Percentiles rank a stretch among this genome's conserved stretches.
These are phyloP conservation scores for Panagrolaimus sp. DNA, from an alignment of 1,140 invertebrate genomes.

Conservation along the genomic window DNA sequence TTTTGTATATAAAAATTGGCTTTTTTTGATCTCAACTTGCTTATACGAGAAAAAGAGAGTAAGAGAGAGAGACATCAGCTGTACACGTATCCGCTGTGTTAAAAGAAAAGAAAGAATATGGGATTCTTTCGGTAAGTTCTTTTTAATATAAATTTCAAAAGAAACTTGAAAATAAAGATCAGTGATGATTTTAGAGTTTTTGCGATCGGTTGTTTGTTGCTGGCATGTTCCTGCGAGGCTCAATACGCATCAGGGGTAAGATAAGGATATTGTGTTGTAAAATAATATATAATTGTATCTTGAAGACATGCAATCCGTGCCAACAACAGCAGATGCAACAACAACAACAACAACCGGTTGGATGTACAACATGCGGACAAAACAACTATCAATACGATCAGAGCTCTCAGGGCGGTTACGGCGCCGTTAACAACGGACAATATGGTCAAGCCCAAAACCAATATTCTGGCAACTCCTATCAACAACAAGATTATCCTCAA, in stretches of 20 bases:
- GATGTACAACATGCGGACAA: neutral
- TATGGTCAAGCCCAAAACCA: neutral
- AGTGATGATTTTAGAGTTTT: conserved; percentile 5
- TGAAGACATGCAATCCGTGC: neutral
- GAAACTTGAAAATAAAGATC: neutral
- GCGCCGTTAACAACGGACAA: neutral
- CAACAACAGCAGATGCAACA: conserved; percentile 6
- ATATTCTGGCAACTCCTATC: too few relatives aligned
- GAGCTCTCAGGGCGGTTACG: conserved; percentile 2
- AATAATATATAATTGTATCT: neutral
- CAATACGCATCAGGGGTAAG: neutral
- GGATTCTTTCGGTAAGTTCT: neutral
- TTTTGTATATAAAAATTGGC: too few relatives aligned
- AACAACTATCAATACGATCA: conserved; percentile 15
- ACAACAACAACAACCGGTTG: neutral
- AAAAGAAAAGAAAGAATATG: too few relatives aligned
- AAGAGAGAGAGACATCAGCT: too few relatives aligned
- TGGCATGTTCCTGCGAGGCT: neutral
- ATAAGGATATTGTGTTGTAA: neutral
- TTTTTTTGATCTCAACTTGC: too few relatives aligned
- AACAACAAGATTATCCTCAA: too few relatives aligned
- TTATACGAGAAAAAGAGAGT: too few relatives aligned
- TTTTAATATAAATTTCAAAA: neutral
- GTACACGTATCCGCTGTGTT: too few relatives aligned
- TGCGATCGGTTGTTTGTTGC: conserved; percentile 12